A percentile compares a stretch with the other conserved stretches of the same genome.
phyloP scores from a whole-genome alignment of 2,888 invertebrate species.

The Terebella lapidaria region DNA sequence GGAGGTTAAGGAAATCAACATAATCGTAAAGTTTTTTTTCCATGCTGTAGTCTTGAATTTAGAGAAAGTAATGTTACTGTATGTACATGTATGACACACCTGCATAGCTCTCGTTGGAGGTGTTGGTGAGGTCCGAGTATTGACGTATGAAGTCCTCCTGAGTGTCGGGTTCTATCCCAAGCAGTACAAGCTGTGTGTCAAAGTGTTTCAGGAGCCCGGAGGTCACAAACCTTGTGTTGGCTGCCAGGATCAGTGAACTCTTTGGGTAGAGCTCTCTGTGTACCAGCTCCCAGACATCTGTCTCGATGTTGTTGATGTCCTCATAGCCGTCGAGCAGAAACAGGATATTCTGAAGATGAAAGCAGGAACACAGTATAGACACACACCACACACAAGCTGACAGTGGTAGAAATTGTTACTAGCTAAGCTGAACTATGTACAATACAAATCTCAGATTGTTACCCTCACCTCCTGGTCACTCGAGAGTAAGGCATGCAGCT shows the following conservation, averaged over 20 bases:
- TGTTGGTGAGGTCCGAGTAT: constrained; percentile 8
- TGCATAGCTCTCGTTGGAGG: constrained; percentile 1
- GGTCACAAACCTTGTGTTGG: constrained; percentile 20
- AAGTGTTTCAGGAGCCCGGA: constrained; percentile 5
- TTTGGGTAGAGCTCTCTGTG: constrained; percentile 26
- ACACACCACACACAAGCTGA: too few species aligned
- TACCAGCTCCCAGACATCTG: constrained; percentile 26
- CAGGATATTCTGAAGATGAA: constrained; percentile 23
- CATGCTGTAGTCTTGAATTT: too few species aligned
- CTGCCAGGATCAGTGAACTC: constrained; percentile 31
- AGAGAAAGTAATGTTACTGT: too few species aligned
- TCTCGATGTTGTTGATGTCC: constrained; percentile 12
- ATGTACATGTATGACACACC: too few species aligned
- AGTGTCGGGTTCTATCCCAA: constrained; percentile 12
- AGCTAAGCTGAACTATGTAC: too few species aligned
- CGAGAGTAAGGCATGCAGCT: constrained; percentile 36
- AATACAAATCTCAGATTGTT: too few species aligned
- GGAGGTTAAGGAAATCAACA: too few species aligned
- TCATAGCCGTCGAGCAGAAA: constrained; percentile 41
- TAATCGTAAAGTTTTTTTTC: too few species aligned
- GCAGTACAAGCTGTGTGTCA: constrained; percentile 11
- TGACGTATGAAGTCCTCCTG: constrained; percentile 10
- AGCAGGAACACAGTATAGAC: too few species aligned
- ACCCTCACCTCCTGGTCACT: constrained; percentile 25
- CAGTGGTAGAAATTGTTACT: too few species aligned